A percentile compares a stretch with the other conserved stretches of the same genome.
These are phyloP conservation scores for Sycophila texana DNA, from an alignment of 2,888 invertebrate species.

Conservation along the genomic window DNA sequence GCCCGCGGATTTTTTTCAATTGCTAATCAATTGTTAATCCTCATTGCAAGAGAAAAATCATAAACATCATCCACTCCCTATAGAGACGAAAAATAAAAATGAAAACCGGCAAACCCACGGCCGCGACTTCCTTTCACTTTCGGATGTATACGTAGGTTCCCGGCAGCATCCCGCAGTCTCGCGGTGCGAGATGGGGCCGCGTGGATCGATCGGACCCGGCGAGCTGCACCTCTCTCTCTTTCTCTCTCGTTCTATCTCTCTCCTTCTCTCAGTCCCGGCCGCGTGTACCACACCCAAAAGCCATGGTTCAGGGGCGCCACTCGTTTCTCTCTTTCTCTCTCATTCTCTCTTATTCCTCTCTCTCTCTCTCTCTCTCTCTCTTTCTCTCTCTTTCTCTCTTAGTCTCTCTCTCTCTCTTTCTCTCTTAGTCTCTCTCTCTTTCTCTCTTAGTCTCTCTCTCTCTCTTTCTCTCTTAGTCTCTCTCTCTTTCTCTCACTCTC, in stretches of 20 bases:
- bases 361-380: too few species aligned
- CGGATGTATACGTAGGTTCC: background rate
- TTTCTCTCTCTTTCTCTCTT: too few species aligned
- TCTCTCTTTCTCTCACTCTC: too few species aligned
- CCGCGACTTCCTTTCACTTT: constrained; percentile 29
- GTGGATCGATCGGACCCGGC: constrained; percentile 34
- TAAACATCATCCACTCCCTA: background rate
- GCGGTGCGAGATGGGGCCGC: background rate
- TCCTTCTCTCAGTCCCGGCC: background rate
- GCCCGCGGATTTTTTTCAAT: too few species aligned
- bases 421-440: too few species aligned
- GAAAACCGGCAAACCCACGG: background rate
- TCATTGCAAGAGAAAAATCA: too few species aligned
- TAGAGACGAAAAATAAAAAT: background rate
- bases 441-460: background rate
- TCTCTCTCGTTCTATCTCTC: constrained; percentile 5
- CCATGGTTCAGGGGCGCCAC: constrained; percentile 1
- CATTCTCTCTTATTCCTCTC: too few species aligned
- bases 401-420: too few species aligned
- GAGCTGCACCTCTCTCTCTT: constrained; percentile 12
- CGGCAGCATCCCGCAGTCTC: constrained; percentile 15
- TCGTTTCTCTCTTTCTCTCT: too few species aligned
- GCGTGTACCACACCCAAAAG: constrained; percentile 39
- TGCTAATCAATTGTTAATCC: too few species aligned
- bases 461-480: too few species aligned